phyloP scores from a whole-genome alignment of 2,888 invertebrate species.

The Ormyrus thymus region DNA sequence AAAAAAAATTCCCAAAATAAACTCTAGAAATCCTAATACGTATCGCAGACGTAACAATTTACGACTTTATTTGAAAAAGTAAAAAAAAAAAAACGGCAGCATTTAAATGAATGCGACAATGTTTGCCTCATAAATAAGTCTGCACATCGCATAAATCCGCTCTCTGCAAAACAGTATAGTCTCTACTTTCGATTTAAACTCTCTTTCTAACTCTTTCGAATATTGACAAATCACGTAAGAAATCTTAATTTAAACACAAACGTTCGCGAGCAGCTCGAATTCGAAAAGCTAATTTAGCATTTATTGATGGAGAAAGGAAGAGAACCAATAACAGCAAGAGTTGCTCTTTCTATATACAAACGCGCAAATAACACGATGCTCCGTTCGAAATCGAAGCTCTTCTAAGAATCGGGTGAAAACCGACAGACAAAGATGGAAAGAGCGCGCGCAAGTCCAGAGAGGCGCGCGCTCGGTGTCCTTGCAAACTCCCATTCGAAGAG shows the following conservation, averaged over 20 bases:
- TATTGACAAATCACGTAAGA: background rate
- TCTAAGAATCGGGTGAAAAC: constrained; percentile 51
- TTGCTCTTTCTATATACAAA: background rate
- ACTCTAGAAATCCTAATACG: no score
- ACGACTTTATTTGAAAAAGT: constrained; percentile 10
- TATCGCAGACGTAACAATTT: background rate
- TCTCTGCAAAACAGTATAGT: background rate
- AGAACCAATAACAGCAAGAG: no score
- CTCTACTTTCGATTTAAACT: constrained; percentile 20
- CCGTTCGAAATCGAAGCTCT: constrained; percentile 33
- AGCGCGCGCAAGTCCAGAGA: constrained; percentile 15
- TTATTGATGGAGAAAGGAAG: no score
- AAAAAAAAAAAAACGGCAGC: no score
- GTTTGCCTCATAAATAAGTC: constrained; percentile 11
- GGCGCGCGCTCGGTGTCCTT: constrained; percentile 14
- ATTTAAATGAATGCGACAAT: background rate
- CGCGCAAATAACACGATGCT: constrained; percentile 10
- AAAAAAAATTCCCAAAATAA: no score
- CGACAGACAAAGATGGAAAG: constrained; percentile 30
- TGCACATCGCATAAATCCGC: constrained; percentile 3
- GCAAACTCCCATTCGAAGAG: background rate
- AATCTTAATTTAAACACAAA: constrained; percentile 47
- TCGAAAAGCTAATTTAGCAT: constrained; percentile 45
- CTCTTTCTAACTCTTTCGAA: background rate
- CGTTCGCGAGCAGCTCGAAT: background rate